Conservation (phyloP, 2,113 vertebrate genomes). For the Mormoops blainvillei region DNA sequence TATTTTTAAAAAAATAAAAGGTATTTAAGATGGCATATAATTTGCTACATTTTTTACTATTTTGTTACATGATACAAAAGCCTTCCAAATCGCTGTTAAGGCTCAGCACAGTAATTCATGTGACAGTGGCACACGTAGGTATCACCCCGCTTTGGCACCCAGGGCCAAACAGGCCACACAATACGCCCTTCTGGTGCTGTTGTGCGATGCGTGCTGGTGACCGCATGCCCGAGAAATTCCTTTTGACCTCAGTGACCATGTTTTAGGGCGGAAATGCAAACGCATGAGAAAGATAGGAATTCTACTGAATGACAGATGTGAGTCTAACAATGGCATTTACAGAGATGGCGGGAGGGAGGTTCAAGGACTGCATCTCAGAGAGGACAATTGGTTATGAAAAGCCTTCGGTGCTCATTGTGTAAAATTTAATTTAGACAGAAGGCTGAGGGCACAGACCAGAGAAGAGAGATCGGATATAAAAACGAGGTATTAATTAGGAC, state of each 20-base stretch:
- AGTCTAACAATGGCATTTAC: conserved; percentile 58
- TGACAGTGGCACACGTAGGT: neutral
- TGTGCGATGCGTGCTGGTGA: neutral
- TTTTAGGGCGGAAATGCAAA: neutral
- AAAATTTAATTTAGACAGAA: conserved; percentile 74
- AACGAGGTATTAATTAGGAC: conserved; percentile 72
- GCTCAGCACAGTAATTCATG: neutral
- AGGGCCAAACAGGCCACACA: neutral
- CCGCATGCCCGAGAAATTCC: neutral
- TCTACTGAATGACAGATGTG: conserved; percentile 53
- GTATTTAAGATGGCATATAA: neutral
- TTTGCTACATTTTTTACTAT: neutral
- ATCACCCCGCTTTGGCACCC: neutral
- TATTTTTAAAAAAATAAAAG: neutral
- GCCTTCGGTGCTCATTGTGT: conserved; percentile 55
- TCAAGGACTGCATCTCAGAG: conserved; percentile 59
- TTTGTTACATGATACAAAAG: neutral
- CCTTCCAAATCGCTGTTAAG: neutral
- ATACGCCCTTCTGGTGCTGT: neutral
- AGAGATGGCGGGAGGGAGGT: conserved; percentile 45
- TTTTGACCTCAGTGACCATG: neutral
- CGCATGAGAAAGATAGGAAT: neutral
- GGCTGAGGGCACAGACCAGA: conserved; percentile 50
- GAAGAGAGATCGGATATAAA: conserved; percentile 66
- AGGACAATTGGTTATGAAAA: conserved; percentile 75